A percentile compares a stretch with the other conserved stretches of the same genome.
These are phyloP conservation scores for Temnothorax ravouxi DNA, from an alignment of 2,888 invertebrate genomes.

Conservation along the genomic window DNA sequence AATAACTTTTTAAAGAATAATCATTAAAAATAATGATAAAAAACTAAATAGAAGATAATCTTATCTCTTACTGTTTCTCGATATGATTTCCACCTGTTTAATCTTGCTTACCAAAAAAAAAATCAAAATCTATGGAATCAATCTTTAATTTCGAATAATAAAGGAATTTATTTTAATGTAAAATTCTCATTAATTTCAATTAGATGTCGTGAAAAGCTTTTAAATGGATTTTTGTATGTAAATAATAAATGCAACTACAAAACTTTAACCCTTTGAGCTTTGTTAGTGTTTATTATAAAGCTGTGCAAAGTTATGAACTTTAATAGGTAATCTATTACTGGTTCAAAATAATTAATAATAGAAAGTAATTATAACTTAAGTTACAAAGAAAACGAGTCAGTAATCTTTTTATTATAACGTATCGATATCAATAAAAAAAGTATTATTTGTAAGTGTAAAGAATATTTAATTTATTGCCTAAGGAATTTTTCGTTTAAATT, in stretches of 20 bases:
- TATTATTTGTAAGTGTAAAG: neutral
- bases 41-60: neutral
- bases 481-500: neutral
- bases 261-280: no score
- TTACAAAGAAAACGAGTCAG: neutral
- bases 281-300: slow-evolving; percentile 3
- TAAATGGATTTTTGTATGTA: neutral
- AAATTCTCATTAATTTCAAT: neutral
- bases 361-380: neutral
- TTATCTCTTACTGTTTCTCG: neutral
- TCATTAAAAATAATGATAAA: neutral
- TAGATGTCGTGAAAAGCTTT: neutral
- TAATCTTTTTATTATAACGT: neutral
- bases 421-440: neutral
- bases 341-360: neutral
- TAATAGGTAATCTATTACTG: neutral
- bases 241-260: neutral
- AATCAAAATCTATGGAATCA: neutral
- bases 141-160: neutral
- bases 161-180: neutral
- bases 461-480: neutral
- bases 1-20: neutral
- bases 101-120: neutral
- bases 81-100: neutral
- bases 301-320: neutral